Conservation (phyloP, 2,113 vertebrate species). For the Zosterops lateralis region DNA sequence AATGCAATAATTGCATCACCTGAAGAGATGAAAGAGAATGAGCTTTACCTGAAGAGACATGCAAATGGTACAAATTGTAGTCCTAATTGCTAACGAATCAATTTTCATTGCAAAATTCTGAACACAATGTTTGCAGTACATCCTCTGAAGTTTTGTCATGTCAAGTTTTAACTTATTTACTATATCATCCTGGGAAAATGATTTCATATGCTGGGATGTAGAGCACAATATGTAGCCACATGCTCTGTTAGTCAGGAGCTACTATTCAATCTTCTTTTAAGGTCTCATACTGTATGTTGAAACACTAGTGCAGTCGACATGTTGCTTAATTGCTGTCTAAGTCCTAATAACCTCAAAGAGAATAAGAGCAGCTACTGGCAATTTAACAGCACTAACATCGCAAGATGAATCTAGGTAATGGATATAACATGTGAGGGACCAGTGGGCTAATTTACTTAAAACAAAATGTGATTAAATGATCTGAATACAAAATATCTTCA, state of each 20-base stretch:
- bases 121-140: not conserved
- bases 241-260: not conserved
- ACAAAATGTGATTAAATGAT: conserved; percentile 58
- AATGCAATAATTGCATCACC: not conserved
- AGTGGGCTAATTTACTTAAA: conserved; percentile 63
- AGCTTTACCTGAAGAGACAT: not conserved
- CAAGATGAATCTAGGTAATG: conserved; percentile 62
- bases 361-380: conserved; percentile 62
- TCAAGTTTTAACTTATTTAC: not conserved
- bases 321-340: conserved; percentile 66
- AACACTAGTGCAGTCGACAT: conserved; percentile 9
- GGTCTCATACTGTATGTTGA: not conserved
- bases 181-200: not conserved
- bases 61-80: not conserved
- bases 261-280: conserved; percentile 11
- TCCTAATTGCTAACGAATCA: not conserved
- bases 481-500: conserved; percentile 53
- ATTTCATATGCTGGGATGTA: not conserved
- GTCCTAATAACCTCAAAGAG: conserved; percentile 67
- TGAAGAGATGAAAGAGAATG: not conserved
- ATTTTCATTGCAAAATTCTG: not conserved
- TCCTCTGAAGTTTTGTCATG: not conserved
- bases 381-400: conserved; percentile 59
- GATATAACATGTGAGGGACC: conserved; percentile 57
- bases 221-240: not conserved